These are phyloP conservation scores for Holothuria glaberrima DNA, from an alignment of 35 echinoderm and acorn worm genomes.

Conservation along the genomic window DNA sequence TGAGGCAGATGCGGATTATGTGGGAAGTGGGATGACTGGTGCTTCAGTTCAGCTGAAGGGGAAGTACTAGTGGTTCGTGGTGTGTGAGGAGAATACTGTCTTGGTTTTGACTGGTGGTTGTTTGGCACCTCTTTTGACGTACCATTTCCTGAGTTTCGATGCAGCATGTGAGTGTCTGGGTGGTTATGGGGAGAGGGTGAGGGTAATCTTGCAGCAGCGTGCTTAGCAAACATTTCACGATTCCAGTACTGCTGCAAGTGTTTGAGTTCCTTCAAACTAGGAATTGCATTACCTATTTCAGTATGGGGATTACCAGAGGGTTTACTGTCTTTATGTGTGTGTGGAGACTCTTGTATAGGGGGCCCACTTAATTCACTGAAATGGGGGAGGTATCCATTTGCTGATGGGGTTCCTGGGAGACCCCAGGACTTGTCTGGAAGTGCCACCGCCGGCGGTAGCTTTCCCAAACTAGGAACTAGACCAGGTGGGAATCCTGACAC, in stretches of 20 bases:
- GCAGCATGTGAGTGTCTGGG: constrained; percentile 43
- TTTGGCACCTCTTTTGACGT: neutral
- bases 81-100: constrained; percentile 39
- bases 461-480: constrained; percentile 24
- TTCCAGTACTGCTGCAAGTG: constrained; percentile 51
- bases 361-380: neutral
- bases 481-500: constrained; percentile 25
- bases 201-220: constrained; percentile 9
- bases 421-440: constrained; percentile 40
- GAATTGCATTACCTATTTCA: constrained; percentile 30
- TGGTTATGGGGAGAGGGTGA: constrained; percentile 11
- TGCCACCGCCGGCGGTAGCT: neutral
- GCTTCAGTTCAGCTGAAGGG: constrained; percentile 19
- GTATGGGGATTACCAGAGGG: constrained; percentile 18
- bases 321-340: constrained; percentile 53
- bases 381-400: constrained; percentile 26
- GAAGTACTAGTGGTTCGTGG: neutral
- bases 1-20: constrained; percentile 15
- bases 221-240: constrained; percentile 39
- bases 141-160: constrained; percentile 45
- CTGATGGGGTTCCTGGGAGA: neutral
- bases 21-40: neutral
- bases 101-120: constrained; percentile 9
- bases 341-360: constrained; percentile 25
- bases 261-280: neutral